Evolutionary conservation across 2,888 invertebrate species (phyloP).

Genomic region (Mesorhabditis belari): DNA sequence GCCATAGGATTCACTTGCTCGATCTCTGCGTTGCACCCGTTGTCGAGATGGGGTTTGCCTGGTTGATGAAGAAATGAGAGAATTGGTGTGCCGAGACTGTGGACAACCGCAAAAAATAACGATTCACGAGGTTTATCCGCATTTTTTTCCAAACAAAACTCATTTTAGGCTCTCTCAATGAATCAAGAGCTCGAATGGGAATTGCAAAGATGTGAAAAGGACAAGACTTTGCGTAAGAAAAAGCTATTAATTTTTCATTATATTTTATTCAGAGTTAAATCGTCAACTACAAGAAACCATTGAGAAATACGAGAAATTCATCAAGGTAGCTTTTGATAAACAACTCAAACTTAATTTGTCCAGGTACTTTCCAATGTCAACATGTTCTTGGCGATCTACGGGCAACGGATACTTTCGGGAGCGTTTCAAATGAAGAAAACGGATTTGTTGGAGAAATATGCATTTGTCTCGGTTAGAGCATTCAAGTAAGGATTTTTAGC

Average conservation of each 20-base stretch:
- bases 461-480: slow-evolving; percentile 1
- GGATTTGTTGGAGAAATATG: slow-evolving; percentile 4
- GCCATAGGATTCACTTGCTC: not conserved
- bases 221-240: no score
- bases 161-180: no score
- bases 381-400: slow-evolving; percentile 6
- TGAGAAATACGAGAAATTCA: slow-evolving; percentile 4
- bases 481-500: slow-evolving; percentile 9
- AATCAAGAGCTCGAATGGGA: no score
- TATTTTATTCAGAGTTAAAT: slow-evolving; percentile 1
- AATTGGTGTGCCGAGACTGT: not conserved
- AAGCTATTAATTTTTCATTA: no score
- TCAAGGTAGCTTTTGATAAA: not conserved
- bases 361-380: slow-evolving; percentile 10
- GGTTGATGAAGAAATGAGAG: not conserved
- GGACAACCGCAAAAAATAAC: not conserved
- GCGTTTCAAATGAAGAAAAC: slow-evolving; percentile 2
- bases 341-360: not conserved
- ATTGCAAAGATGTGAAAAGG: no score
- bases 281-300: not conserved
- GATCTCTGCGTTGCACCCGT: not conserved
- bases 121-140: not conserved
- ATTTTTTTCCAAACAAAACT: no score
- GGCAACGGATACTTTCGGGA: not conserved
- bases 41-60: not conserved